Percentiles rank a stretch among this genome's conserved stretches.
phyloP scores from a whole-genome alignment of 2,113 vertebrate species.

The Phainopepla nitens region DNA sequence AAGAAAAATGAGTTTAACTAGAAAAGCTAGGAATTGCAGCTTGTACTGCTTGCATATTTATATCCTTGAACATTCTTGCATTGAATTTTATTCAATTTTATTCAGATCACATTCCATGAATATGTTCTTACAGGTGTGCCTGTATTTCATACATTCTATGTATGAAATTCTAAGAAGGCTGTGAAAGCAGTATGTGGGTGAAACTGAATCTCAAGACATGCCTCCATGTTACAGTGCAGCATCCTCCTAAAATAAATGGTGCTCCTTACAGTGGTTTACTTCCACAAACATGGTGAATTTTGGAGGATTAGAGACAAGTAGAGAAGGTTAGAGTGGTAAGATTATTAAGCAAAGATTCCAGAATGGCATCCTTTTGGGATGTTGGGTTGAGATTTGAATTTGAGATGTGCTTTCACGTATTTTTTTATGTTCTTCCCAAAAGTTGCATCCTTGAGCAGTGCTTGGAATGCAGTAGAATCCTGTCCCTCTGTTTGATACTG shows the following conservation, averaged over 20 bases:
- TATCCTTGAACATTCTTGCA: not conserved
- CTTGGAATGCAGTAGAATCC: not conserved
- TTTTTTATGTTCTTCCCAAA: not conserved
- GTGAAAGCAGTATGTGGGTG: not conserved
- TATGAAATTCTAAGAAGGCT: not conserved
- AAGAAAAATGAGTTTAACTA: constrained; percentile 19
- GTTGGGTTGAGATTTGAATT: not conserved
- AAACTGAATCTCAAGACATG: not conserved
- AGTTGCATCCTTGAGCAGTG: not conserved
- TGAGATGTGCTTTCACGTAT: not conserved
- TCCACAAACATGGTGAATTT: rapidly evolving
- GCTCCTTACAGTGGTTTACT: not conserved
- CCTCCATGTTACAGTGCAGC: not conserved
- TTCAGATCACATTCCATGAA: not conserved
- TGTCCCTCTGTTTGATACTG: not conserved
- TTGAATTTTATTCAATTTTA: not conserved
- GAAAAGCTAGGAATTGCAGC: not conserved
- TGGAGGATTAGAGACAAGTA: not conserved
- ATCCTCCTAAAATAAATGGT: not conserved
- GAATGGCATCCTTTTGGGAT: not conserved
- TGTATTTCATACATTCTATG: not conserved
- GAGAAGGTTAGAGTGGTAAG: not conserved
- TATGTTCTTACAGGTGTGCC: not conserved
- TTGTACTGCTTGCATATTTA: constrained; percentile 25
- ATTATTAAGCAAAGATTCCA: not conserved